Evolutionary conservation across 1,140 invertebrate species (phyloP).

Genomic region (Sinella curviseta): DNA sequence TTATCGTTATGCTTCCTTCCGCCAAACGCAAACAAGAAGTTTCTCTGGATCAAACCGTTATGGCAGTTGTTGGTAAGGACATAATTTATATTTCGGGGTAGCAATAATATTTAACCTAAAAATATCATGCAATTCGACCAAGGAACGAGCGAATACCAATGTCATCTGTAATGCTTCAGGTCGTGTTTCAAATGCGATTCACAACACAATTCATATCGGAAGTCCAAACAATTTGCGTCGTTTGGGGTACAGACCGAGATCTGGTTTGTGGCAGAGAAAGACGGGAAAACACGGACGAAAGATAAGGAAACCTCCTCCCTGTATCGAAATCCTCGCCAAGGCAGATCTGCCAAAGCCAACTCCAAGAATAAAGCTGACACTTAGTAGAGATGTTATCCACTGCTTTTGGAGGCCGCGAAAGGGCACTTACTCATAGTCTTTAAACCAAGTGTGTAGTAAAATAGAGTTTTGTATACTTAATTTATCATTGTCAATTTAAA

Average conservation of each 20-base stretch:
- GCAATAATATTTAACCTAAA: not conserved
- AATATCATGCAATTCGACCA: not conserved
- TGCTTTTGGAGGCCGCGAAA: not conserved
- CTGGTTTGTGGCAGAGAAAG: constrained; percentile 92
- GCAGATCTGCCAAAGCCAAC: constrained; percentile 39
- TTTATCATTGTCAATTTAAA: too few relatives aligned
- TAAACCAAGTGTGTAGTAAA: too few relatives aligned
- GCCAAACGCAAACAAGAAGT: constrained; percentile 83
- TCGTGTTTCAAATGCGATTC: constrained; percentile 78
- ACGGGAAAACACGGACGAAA: constrained; percentile 85
- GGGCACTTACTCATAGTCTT: not conserved
- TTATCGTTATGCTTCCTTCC: constrained; percentile 73
- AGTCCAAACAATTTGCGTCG: constrained; percentile 78
- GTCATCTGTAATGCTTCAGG: constrained; percentile 61
- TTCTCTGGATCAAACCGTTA: constrained; percentile 75
- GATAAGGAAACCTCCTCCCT: constrained; percentile 67
- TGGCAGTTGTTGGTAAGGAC: constrained; percentile 79
- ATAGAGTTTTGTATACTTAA: too few relatives aligned
- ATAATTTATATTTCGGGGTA: not conserved
- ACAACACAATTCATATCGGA: constrained; percentile 73
- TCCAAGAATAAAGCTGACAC: too few relatives aligned
- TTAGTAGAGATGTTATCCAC: not conserved
- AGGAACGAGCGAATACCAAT: not conserved
- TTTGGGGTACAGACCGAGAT: constrained; percentile 83
- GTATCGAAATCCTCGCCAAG: constrained; percentile 52